A percentile compares a stretch with the other conserved stretches of the same genome.
phyloP scores from a whole-genome alignment of 1,140 invertebrate genomes.

The Neotoxoptera formosana region DNA sequence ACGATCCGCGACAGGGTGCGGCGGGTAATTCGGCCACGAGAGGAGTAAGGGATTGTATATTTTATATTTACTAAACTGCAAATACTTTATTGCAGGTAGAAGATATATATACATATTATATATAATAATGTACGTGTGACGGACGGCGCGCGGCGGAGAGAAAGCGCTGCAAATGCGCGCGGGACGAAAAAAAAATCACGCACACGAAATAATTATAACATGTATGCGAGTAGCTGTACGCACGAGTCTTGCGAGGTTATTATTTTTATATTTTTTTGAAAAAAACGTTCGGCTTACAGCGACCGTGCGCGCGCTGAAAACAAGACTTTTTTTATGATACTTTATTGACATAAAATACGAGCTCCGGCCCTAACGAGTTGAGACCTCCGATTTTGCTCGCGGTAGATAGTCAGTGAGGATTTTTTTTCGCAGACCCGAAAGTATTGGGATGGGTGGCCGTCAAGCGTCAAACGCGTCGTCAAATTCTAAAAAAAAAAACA shows the following conservation, averaged over 20 bases:
- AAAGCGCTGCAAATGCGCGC: neutral
- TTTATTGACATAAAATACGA: neutral
- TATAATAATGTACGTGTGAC: neutral
- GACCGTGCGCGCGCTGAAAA: neutral
- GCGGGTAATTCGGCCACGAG: neutral
- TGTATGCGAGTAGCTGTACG: neutral
- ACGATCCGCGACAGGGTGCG: neutral
- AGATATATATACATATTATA: no score
- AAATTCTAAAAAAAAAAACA: neutral
- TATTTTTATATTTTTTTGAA: neutral
- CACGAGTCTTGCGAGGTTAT: neutral
- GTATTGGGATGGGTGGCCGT: neutral
- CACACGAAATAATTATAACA: neutral
- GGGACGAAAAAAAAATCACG: neutral
- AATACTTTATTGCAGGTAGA: neutral
- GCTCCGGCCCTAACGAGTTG: neutral
- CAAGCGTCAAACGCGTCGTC: neutral
- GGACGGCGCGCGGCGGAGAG: no score
- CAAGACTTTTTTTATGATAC: neutral
- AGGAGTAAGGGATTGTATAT: neutral
- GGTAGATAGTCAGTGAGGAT: neutral
- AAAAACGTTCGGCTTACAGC: neutral
- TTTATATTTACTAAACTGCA: neutral
- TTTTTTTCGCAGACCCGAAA: neutral
- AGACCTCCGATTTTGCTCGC: neutral